Evolutionary conservation across 2,797 vertebrate genomes (phyloP).

Genomic region (Cossypha niveicapilla): DNA sequence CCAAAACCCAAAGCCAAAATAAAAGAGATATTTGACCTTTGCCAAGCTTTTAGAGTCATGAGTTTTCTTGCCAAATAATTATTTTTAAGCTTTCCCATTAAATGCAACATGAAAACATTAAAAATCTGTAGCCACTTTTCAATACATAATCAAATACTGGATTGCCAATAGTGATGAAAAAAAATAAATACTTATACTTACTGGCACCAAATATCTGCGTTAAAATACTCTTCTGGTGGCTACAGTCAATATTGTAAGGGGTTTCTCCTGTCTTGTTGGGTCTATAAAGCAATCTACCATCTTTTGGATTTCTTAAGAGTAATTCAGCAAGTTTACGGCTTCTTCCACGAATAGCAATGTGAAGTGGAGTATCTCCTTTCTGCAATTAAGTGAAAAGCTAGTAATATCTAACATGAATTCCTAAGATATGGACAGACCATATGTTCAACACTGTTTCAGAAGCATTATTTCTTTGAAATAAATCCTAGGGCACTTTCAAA

Average conservation of each 20-base stretch:
- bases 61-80: not conserved
- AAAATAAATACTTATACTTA: conserved; percentile 62
- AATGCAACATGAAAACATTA: not conserved
- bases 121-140: not conserved
- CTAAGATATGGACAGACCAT: not conserved
- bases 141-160: not conserved
- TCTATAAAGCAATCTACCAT: conserved; percentile 92
- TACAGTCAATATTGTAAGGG: conserved; percentile 98
- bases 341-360: conserved; percentile 94
- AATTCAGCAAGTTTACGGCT: conserved; percentile 94
- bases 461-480: not conserved
- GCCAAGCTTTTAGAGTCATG: not conserved
- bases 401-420: not conserved
- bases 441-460: not conserved
- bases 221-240: conserved; percentile 98
- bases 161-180: not conserved
- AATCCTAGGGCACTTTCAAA: not conserved
- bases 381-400: conserved; percentile 50
- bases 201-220: conserved; percentile 97
- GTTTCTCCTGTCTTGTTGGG: conserved; percentile 98
- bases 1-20: not conserved
- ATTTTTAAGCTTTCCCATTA: not conserved
- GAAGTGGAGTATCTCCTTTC: conserved; percentile 97
- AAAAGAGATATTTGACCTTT: not conserved
- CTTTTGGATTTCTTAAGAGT: conserved; percentile 94